Base-by-base conservation (phyloP, 2,797 vertebrate species). In the Anabas testudineus region DNA sequence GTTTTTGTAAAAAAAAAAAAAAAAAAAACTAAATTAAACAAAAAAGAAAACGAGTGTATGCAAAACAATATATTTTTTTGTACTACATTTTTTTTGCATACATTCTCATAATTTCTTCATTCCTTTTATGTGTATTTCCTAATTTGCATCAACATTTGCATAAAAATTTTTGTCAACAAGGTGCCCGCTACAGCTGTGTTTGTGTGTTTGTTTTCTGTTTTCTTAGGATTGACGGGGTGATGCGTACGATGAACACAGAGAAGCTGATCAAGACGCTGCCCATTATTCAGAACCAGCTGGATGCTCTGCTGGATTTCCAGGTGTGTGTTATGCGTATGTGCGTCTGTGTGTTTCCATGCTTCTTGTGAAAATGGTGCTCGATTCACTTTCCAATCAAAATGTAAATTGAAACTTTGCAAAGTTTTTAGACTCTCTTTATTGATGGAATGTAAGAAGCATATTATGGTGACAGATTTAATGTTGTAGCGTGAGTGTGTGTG, bases 261-360 rank as follows among this genome's bases (percentile, higher is more conserved):
- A 96, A 97, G 85, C 94, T 99, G 74, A 95, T 99, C 84, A 97
- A 97, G 92, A 97, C 95, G 26, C 95, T 99, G 85, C 95, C 94
- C 66, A 95, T 98, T 85, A 97, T 99, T 90, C 97, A 98, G 91
- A 97, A 94, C 89, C 97, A 97, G 89, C 94, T 99, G 76, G 97
- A 97, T 26, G 96, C 96, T 28, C 95, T 99, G 84, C 93, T 99
- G 80, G 95, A 97, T 90, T 99, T 99, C 92, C 96, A 97, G 91
- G 96, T 57, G 55, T 69, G 18, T 62, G 69, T 63, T 60, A 24
- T 65, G 52, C 45, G 22, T 57, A 45, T 28, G 13, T 51, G 16
- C 24, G 26, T 53, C 13, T 47, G n/a, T 37, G 30, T 47, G 55
- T 42, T 45, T 57, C 45, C 47, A 32, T 28, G 22, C 53, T 39